phyloP scores from a whole-genome alignment of 2,888 invertebrate species.

The Phengaris arion region DNA sequence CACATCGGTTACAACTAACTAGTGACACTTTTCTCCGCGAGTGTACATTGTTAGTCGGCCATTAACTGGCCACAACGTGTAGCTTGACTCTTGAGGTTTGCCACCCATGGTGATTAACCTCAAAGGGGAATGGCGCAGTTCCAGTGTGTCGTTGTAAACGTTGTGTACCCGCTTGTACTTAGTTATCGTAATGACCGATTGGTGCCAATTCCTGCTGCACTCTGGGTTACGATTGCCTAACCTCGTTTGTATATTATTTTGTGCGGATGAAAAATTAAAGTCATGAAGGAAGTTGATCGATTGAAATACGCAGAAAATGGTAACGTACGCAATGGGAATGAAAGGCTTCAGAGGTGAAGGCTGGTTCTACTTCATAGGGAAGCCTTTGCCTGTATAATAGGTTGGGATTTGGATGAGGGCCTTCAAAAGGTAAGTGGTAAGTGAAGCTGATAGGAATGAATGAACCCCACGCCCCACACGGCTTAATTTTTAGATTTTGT shows the following conservation, averaged over 20 bases:
- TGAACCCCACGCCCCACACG: too few relatives aligned
- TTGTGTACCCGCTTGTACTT: constrained; percentile 29
- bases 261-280: neutral
- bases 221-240: constrained; percentile 10
- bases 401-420: too few relatives aligned
- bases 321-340: too few relatives aligned
- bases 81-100: constrained; percentile 39
- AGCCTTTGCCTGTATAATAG: too few relatives aligned
- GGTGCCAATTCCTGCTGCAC: constrained; percentile 29
- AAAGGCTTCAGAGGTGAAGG: too few relatives aligned
- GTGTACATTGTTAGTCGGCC: constrained; percentile 33
- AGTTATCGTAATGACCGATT: constrained; percentile 35
- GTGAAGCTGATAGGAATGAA: too few relatives aligned
- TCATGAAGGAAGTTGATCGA: too few relatives aligned
- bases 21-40: constrained; percentile 19
- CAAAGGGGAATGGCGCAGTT: constrained; percentile 41
- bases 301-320: too few relatives aligned
- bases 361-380: too few relatives aligned
- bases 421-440: too few relatives aligned
- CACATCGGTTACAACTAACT: neutral
- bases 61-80: constrained; percentile 41
- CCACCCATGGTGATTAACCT: constrained; percentile 45
- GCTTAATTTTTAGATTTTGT: too few relatives aligned
- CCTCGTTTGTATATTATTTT: neutral
- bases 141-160: constrained; percentile 37